Evolutionary conservation across 2,113 vertebrate genomes (phyloP).

Genomic region (Crotophaga sulcirostris): DNA sequence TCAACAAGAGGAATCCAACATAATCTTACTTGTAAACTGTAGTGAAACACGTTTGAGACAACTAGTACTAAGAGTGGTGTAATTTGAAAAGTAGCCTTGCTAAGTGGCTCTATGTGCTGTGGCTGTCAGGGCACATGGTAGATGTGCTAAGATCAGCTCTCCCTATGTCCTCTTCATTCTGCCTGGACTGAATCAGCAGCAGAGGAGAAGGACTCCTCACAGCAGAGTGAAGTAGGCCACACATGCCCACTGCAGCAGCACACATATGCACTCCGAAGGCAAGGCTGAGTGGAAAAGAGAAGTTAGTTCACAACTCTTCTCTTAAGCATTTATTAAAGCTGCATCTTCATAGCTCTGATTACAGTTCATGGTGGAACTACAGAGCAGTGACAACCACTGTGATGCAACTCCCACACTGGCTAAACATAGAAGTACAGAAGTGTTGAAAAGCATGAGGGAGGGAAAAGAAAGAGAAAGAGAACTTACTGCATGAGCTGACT

Average conservation of each 20-base stretch:
- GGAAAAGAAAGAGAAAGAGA: background rate
- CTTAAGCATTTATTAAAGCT: background rate
- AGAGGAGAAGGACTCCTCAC: background rate
- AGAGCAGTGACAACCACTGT: background rate
- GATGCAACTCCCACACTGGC: background rate
- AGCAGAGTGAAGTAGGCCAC: background rate
- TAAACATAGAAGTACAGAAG: background rate
- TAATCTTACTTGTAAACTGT: background rate
- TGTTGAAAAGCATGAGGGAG: background rate
- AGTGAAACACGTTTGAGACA: background rate
- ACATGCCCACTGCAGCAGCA: background rate
- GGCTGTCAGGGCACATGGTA: background rate
- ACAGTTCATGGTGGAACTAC: background rate
- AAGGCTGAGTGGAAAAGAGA: background rate
- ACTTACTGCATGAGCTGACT: background rate
- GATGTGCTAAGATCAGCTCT: background rate
- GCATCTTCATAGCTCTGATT: background rate
- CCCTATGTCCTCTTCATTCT: background rate
- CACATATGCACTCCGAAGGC: background rate
- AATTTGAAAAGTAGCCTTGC: background rate
- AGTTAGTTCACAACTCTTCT: background rate
- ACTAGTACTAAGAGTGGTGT: too few relatives aligned
- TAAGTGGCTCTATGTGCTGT: background rate
- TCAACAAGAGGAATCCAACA: background rate
- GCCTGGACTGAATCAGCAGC: background rate